phyloP scores from a whole-genome alignment of 2,113 vertebrate genomes.

The Poecilia latipinna region DNA sequence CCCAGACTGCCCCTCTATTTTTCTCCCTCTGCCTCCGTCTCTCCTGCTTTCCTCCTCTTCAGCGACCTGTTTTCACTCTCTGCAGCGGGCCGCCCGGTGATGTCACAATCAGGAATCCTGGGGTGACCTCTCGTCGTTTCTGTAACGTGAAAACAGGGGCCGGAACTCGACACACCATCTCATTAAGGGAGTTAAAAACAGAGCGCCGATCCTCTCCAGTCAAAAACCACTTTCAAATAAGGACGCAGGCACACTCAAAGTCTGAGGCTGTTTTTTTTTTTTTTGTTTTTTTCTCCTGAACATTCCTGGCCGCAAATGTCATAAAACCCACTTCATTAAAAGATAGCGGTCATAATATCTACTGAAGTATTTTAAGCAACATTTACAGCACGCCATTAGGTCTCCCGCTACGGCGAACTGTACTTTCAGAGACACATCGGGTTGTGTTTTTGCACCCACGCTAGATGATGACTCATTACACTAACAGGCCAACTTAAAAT shows the following conservation, averaged over 20 bases:
- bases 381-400: conserved; percentile 7
- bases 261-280: no score
- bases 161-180: conserved; percentile 5
- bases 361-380: background rate
- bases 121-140: conserved; percentile 41
- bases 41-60: conserved; percentile 8
- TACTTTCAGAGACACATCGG: background rate
- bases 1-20: conserved; percentile 16
- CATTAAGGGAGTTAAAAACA: conserved; percentile 29
- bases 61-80: conserved; percentile 44
- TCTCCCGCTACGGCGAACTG: background rate
- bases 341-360: conserved; percentile 12
- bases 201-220: background rate
- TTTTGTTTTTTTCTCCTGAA: background rate
- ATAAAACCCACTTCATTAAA: background rate
- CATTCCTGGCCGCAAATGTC: conserved; percentile 6
- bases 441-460: conserved; percentile 11
- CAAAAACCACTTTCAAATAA: background rate
- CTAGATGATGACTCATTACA: conserved; percentile 13
- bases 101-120: conserved; percentile 52
- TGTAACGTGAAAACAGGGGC: conserved; percentile 44
- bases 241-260: background rate
- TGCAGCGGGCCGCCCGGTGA: conserved; percentile 39
- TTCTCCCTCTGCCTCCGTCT: conserved; percentile 22
- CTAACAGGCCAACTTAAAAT: background rate